These are phyloP conservation scores for Mesoligia furuncula DNA, from an alignment of 2,888 invertebrate genomes.

Conservation along the genomic window DNA sequence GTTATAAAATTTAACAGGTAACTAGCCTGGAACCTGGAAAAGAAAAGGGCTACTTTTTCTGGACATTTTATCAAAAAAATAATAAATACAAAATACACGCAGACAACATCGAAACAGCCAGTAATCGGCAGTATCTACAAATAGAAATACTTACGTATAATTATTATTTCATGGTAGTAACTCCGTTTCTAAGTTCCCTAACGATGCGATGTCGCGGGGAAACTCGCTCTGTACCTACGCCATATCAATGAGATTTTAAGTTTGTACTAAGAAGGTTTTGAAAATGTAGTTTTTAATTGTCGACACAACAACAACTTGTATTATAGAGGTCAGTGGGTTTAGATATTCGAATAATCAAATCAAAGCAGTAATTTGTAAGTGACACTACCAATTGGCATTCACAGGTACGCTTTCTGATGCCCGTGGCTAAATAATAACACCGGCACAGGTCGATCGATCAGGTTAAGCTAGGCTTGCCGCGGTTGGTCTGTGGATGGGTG, in stretches of 20 bases:
- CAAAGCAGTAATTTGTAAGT: not conserved
- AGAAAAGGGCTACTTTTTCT: too few relatives aligned
- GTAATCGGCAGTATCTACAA: not conserved
- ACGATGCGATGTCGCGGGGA: not conserved
- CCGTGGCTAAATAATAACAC: too few relatives aligned
- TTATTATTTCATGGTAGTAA: constrained; percentile 8
- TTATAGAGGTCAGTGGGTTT: too few relatives aligned
- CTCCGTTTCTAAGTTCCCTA: constrained; percentile 20
- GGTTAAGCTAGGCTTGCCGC: too few relatives aligned
- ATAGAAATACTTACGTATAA: too few relatives aligned
- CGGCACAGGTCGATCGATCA: too few relatives aligned
- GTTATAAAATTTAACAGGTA: too few relatives aligned
- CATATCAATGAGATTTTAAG: constrained; percentile 30
- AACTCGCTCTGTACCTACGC: not conserved
- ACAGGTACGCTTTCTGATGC: not conserved
- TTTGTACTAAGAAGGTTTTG: not conserved
- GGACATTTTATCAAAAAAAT: not conserved
- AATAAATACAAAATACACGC: not conserved
- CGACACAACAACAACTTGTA: too few relatives aligned
- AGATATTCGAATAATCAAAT: not conserved
- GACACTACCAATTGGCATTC: not conserved
- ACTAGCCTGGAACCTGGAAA: too few relatives aligned
- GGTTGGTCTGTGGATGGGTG: too few relatives aligned
- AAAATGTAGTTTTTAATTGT: not conserved
- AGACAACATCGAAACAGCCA: not conserved